Percentiles rank a stretch among this genome's conserved stretches.
These are phyloP conservation scores for Drosophila acutilabella DNA, from an alignment of 2,888 invertebrate genomes.

Conservation along the genomic window DNA sequence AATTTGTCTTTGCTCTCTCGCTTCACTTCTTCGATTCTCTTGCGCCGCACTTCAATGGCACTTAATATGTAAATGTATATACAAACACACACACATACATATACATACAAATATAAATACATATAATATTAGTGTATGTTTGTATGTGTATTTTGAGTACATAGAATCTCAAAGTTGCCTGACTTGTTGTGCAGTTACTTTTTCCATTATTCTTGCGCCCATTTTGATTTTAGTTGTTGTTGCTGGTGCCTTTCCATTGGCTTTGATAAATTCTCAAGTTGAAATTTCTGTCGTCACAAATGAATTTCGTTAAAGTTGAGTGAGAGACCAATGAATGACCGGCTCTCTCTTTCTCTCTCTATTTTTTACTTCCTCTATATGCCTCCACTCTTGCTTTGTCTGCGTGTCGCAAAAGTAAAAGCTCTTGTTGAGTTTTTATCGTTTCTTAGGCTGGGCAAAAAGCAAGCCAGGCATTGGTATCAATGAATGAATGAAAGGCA, in stretches of 20 bases:
- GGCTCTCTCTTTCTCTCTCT: background rate
- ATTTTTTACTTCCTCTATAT: background rate
- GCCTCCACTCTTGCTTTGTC: background rate
- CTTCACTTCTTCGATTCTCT: conserved; percentile 67
- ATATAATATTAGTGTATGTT: conserved; percentile 17
- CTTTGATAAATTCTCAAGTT: conserved; percentile 59
- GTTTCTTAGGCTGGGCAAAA: conserved; percentile 6
- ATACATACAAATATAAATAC: conserved; percentile 5
- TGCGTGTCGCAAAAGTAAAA: conserved; percentile 31
- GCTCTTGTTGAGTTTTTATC: conserved; percentile 38
- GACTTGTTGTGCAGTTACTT: conserved; percentile 78
- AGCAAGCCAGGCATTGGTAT: conserved; percentile 7
- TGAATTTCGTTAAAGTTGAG: conserved; percentile 50
- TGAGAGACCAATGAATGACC: conserved; percentile 42
- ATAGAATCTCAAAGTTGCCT: conserved; percentile 68
- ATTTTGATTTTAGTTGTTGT: conserved; percentile 69
- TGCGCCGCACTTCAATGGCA: conserved; percentile 48
- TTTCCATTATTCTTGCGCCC: conserved; percentile 81
- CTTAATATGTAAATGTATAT: conserved; percentile 57
- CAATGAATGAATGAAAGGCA: conserved; percentile 53
- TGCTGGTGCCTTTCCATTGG: conserved; percentile 77
- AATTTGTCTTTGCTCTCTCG: conserved; percentile 81
- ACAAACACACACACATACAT: conserved; percentile 9
- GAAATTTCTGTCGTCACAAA: conserved; percentile 57
- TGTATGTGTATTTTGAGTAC: conserved; percentile 46